A percentile compares a stretch with the other conserved stretches of the same genome.
Conservation (phyloP, 2,888 invertebrate genomes). For the Caenorhabditis sp. region DNA sequence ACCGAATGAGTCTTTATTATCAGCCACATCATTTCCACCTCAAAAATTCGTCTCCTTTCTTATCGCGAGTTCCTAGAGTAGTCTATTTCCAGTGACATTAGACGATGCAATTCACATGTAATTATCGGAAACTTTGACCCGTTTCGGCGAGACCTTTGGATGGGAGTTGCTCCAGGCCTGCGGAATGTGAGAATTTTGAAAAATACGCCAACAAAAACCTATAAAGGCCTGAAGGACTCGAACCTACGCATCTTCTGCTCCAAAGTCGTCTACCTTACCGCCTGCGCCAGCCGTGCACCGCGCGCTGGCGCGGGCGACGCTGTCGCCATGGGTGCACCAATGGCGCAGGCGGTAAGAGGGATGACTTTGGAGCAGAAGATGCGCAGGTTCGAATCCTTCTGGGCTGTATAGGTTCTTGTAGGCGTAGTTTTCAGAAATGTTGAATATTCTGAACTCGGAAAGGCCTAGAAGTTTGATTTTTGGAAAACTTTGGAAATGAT, state of each 20-base stretch:
- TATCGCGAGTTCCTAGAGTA: background rate
- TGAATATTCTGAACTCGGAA: no score
- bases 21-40: constrained; percentile 3
- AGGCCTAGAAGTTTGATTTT: no score
- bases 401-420: background rate
- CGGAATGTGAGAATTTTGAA: background rate
- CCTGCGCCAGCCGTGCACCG: background rate
- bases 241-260: background rate
- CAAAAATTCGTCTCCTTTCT: background rate
- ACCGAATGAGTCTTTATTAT: constrained; percentile 13
- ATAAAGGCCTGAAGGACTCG: background rate
- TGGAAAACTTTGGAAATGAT: no score
- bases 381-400: constrained; percentile 1
- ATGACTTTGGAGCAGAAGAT: background rate
- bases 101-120: constrained; percentile 16
- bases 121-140: constrained; percentile 8
- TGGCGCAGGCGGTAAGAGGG: constrained; percentile 5
- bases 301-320: background rate
- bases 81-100: constrained; percentile 14
- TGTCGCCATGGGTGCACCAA: background rate
- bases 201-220: background rate
- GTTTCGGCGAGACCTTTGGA: background rate
- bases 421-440: background rate
- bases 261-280: background rate
- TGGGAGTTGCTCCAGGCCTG: background rate